Evolutionary conservation across 2,797 vertebrate species (phyloP).

Genomic region (Limosa lapponica): DNA sequence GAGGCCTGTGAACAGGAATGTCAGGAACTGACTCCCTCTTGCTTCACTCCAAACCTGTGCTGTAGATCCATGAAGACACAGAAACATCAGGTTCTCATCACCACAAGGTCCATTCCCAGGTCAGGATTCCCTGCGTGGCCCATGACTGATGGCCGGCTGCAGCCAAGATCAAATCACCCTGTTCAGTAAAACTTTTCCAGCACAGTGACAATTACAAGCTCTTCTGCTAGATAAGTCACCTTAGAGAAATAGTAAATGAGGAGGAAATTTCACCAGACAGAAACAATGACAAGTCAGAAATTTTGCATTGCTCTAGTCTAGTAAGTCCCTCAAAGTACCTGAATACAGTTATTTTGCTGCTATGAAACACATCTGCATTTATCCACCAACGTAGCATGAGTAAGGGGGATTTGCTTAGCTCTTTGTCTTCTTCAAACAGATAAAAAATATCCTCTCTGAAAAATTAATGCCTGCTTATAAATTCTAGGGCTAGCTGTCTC

Average conservation of each 20-base stretch:
- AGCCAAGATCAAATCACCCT: not conserved
- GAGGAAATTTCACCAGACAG: not conserved
- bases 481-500: conserved; percentile 24
- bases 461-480: conserved; percentile 40
- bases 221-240: not conserved
- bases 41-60: not conserved
- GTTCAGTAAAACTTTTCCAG: not conserved
- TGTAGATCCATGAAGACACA: conserved; percentile 3
- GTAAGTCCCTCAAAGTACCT: not conserved
- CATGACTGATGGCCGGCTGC: not conserved
- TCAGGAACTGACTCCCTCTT: conserved; percentile 5
- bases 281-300: not conserved
- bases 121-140: not conserved
- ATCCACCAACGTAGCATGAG: not conserved
- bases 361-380: not conserved
- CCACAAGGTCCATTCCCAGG: not conserved
- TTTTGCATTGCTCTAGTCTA: not conserved
- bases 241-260: not conserved
- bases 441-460: conserved; percentile 7
- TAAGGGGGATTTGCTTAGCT: not conserved
- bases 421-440: conserved; percentile 44
- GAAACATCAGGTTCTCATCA: conserved; percentile 56
- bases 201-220: not conserved
- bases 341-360: not conserved
- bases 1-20: not conserved